A percentile compares a stretch with the other conserved stretches of the same genome.
These are phyloP conservation scores for Tinea pellionella DNA, from an alignment of 2,888 invertebrate species.

Conservation along the genomic window DNA sequence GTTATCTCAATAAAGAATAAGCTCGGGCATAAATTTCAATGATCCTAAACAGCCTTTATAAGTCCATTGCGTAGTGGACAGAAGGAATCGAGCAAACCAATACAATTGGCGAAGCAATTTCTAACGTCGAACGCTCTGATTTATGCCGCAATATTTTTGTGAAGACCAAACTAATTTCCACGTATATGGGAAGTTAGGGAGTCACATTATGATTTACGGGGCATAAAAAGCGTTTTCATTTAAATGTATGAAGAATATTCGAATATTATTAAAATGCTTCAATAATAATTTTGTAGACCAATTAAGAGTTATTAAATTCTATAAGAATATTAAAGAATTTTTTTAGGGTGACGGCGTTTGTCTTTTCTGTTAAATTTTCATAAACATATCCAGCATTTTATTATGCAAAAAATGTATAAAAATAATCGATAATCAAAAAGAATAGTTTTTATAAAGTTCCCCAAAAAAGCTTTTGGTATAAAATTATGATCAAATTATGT, in stretches of 20 bases:
- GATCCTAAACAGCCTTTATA: slow-evolving; percentile 46
- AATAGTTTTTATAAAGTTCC: not conserved
- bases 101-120: slow-evolving; percentile 37
- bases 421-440: too few relatives aligned
- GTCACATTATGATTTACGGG: slow-evolving; percentile 37
- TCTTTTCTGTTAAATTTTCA: too few relatives aligned
- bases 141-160: slow-evolving; percentile 38
- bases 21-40: slow-evolving; percentile 35
- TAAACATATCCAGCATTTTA: too few relatives aligned
- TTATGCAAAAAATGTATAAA: too few relatives aligned
- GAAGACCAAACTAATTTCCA: slow-evolving; percentile 28
- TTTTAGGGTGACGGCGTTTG: too few relatives aligned
- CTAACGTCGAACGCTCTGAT: slow-evolving; percentile 34
- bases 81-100: slow-evolving; percentile 33
- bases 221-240: not conserved
- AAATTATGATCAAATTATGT: not conserved
- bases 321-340: too few relatives aligned
- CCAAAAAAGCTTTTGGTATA: not conserved
- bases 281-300: too few relatives aligned
- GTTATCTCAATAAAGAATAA: slow-evolving; percentile 29
- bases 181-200: slow-evolving; percentile 26
- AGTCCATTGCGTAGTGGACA: slow-evolving; percentile 43
- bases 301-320: too few relatives aligned
- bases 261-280: too few relatives aligned
- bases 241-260: not conserved